Conservation (phyloP, 2,888 invertebrate genomes). For the Cosmia pyralina region DNA sequence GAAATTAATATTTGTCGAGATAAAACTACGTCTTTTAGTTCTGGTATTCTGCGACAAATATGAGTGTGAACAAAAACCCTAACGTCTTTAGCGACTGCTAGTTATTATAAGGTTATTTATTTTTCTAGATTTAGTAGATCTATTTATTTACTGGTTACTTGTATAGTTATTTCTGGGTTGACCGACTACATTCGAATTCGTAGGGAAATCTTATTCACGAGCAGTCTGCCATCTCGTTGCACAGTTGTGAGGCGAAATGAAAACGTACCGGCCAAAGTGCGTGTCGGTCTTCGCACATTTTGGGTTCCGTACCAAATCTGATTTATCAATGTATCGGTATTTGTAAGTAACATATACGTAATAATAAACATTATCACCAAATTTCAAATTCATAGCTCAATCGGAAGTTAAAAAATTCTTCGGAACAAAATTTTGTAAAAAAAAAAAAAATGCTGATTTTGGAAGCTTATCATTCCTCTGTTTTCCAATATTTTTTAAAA, state of each 20-base stretch:
- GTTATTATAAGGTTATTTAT: constrained; percentile 12
- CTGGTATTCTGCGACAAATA: constrained; percentile 46
- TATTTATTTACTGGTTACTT: neutral
- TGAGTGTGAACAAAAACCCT: constrained; percentile 40
- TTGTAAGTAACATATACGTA: too few relatives aligned
- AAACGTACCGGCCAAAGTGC: neutral
- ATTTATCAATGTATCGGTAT: too few relatives aligned
- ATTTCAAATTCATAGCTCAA: too few relatives aligned
- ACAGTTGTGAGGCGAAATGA: neutral
- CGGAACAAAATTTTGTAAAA: too few relatives aligned
- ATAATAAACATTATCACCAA: too few relatives aligned
- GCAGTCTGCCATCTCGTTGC: too few relatives aligned
- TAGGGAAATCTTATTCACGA: neutral
- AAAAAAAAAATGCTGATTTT: too few relatives aligned
- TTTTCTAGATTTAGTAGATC: neutral
- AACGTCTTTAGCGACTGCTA: constrained; percentile 25
- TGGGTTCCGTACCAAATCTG: too few relatives aligned
- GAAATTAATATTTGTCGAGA: constrained; percentile 57
- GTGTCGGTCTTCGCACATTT: too few relatives aligned
- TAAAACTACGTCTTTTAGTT: constrained; percentile 37
- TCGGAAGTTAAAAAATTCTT: too few relatives aligned
- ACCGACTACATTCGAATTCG: neutral
- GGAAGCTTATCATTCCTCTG: too few relatives aligned
- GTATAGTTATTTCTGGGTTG: neutral
- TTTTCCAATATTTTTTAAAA: too few relatives aligned